phyloP scores from a whole-genome alignment of 2,113 vertebrate genomes.

The Trichechus manatus region DNA sequence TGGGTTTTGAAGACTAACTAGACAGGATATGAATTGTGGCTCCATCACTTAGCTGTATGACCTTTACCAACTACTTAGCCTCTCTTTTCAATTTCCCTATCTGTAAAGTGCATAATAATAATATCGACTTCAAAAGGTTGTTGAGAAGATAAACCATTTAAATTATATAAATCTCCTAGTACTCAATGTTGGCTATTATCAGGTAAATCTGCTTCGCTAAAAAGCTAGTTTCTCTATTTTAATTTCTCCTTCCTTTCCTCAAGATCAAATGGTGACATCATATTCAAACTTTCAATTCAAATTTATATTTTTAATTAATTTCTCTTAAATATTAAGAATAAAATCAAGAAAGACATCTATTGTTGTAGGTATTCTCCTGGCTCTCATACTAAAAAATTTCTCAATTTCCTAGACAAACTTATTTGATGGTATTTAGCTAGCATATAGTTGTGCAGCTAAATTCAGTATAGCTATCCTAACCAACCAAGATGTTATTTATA shows the following conservation, averaged over 20 bases:
- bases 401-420: not conserved
- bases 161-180: not conserved
- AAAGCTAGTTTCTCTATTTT: not conserved
- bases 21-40: not conserved
- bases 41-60: not conserved
- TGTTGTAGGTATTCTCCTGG: not conserved
- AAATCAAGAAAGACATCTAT: not conserved
- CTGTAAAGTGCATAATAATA: conserved; percentile 29
- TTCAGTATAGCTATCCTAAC: not conserved
- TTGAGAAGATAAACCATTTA: conserved; percentile 47
- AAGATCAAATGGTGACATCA: not conserved
- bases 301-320: not conserved
- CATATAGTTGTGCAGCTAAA: conserved; percentile 2
- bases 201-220: conserved; percentile 20
- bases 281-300: not conserved
- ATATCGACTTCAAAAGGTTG: not conserved
- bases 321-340: conserved; percentile 45
- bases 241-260: not conserved
- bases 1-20: not conserved
- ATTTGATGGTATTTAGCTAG: not conserved
- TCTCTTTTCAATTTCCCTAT: conserved; percentile 36
- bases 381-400: not conserved
- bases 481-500: not conserved
- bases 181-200: conserved; percentile 30
- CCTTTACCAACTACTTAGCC: conserved; percentile 51